These are phyloP conservation scores for Maconellicoccus hirsutus DNA, from an alignment of 1,140 invertebrate species.

Conservation along the genomic window DNA sequence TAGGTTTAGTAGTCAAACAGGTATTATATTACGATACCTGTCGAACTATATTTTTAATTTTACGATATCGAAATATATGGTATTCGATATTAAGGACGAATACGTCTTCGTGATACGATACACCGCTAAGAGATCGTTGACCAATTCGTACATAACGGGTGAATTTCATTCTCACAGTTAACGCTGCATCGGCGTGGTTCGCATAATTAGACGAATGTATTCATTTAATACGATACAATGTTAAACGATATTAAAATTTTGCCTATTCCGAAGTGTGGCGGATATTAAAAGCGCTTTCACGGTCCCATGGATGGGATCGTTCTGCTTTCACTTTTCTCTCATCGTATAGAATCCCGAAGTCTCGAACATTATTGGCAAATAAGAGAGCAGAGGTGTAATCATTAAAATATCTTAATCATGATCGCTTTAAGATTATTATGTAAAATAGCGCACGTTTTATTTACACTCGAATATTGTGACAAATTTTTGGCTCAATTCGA, in stretches of 20 bases:
- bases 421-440: background rate
- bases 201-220: too few relatives aligned
- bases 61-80: too few relatives aligned
- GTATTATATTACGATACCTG: background rate
- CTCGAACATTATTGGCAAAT: constrained; percentile 6
- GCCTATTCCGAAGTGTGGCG: background rate
- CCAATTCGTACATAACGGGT: too few relatives aligned
- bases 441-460: background rate
- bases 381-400: background rate
- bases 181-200: too few relatives aligned
- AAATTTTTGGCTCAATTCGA: too few relatives aligned
- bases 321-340: constrained; percentile 1
- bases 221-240: too few relatives aligned
- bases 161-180: too few relatives aligned
- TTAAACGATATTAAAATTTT: background rate
- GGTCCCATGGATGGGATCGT: background rate
- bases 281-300: background rate
- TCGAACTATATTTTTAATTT: too few relatives aligned
- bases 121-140: too few relatives aligned
- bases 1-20: background rate
- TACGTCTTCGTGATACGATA: too few relatives aligned
- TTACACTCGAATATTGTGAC: background rate
- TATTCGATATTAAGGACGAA: too few relatives aligned
- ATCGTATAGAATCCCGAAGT: background rate
- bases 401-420: background rate